Percentiles rank a stretch among this genome's conserved stretches.
phyloP scores from a whole-genome alignment of 1,140 invertebrate species.

The Hyphantria cunea region DNA sequence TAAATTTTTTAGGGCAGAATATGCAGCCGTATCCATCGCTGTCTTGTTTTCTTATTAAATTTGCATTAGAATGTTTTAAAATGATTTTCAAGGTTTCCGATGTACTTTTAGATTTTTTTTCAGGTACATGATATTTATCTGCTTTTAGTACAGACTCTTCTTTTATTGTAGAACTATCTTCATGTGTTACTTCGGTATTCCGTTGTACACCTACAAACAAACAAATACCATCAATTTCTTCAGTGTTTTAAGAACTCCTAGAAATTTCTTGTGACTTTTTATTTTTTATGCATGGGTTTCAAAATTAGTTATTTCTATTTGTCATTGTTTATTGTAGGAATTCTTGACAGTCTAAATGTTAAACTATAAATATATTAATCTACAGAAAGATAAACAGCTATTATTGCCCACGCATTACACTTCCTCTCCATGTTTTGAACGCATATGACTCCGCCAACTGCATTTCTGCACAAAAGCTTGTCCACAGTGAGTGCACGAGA shows the following conservation, averaged over 20 bases:
- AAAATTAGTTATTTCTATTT: too few species aligned
- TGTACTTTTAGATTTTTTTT: conserved; percentile 17
- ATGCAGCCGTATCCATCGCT: conserved; percentile 45
- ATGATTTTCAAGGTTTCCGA: conserved; percentile 42
- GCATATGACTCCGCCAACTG: conserved; percentile 53
- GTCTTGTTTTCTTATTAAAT: conserved; percentile 41
- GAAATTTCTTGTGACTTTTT: too few species aligned
- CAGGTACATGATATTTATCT: conserved; percentile 2
- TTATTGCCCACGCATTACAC: too few species aligned
- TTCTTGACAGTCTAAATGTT: too few species aligned
- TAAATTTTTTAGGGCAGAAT: conserved; percentile 36
- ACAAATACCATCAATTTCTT: conserved; percentile 10
- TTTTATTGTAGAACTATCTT: conserved; percentile 17
- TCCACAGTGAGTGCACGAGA: conserved; percentile 60
- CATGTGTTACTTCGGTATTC: conserved; percentile 21
- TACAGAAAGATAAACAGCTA: too few species aligned
- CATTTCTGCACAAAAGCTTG: conserved; percentile 51
- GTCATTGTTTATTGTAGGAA: too few species aligned
- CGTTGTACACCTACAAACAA: conserved; percentile 38
- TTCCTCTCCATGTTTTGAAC: conserved; percentile 36
- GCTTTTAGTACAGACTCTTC: conserved; percentile 11
- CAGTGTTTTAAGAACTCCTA: neutral
- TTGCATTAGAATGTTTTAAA: conserved; percentile 47
- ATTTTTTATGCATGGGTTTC: too few species aligned
- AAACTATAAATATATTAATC: too few species aligned